A percentile compares a stretch with the other conserved stretches of the same genome.
Evolutionary conservation across 1,140 invertebrate genomes (phyloP).

Genomic region (Palaemon carinicauda): DNA sequence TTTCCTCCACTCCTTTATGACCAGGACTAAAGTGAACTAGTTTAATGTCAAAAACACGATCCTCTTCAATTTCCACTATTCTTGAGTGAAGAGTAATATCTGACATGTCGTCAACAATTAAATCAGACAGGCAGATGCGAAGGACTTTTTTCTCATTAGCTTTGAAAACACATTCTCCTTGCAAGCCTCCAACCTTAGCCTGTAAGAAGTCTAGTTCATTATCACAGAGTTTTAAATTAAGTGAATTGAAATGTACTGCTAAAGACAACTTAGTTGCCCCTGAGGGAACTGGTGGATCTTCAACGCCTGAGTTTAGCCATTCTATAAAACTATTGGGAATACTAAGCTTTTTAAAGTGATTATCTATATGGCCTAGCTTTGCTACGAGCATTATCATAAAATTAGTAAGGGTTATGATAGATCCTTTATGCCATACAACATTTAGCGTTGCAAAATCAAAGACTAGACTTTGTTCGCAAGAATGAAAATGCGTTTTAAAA

Average conservation of each 20-base stretch:
- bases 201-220: constrained; percentile 75
- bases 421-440: constrained; percentile 77
- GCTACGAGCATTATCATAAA: constrained; percentile 64
- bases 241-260: constrained; percentile 37
- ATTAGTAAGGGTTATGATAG: constrained; percentile 76
- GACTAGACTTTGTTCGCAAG: constrained; percentile 80
- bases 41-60: constrained; percentile 80
- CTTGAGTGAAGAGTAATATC: constrained; percentile 81
- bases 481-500: constrained; percentile 82
- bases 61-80: constrained; percentile 78
- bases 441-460: constrained; percentile 75
- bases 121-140: constrained; percentile 73
- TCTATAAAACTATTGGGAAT: constrained; percentile 34
- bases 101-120: constrained; percentile 77
- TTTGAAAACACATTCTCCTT: constrained; percentile 72
- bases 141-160: constrained; percentile 82
- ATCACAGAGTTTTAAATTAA: constrained; percentile 58
- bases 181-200: constrained; percentile 66
- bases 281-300: constrained; percentile 54
- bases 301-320: constrained; percentile 31
- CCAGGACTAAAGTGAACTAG: constrained; percentile 75
- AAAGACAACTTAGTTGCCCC: constrained; percentile 59
- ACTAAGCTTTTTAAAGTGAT: constrained; percentile 34
- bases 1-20: constrained; percentile 64
- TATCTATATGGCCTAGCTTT: constrained; percentile 44